Base-by-base conservation (phyloP, 2,888 invertebrate genomes). In the Desoria tigrina region DNA sequence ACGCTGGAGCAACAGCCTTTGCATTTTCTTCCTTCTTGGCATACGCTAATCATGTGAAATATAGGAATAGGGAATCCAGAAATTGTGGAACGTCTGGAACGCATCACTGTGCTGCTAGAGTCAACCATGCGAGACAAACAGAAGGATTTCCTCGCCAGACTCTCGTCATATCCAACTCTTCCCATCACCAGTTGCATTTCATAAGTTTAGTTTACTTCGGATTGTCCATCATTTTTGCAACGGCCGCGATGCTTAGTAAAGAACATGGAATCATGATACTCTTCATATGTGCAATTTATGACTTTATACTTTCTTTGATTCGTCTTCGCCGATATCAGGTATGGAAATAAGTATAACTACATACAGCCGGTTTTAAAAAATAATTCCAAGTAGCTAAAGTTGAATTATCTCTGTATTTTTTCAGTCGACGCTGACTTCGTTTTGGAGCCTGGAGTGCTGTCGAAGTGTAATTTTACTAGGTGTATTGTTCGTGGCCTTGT, bases 221-320 rank as follows among this genome's bases (percentile, higher is more conserved):
- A 16, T 27, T 60, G 61, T 81, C 85, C 71, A 79, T 81, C 69
- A 78, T 83, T 42, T 79, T 89, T 72, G 88, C 92, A 42, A 83
- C 88, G 51, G 88, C 90, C 53, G 92, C 93, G 72, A 90, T 95
- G 82, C 84, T 97, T 76, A 92, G 93, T 83, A 97, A 96, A 83
- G 97, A 97, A 82, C 94, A 94, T 59, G 96, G 95, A 61, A 87
- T 96, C 78, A 94, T 94, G 74, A 93, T 94, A 69, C 83, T 97
- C 77, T 88, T 90, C 64, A 87, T 95, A 71, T 96, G 95, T 82
- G 90, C 90, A 77, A 84, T 91, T 72, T 95, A 92, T 83, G 95
- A 97, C 82, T 83, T 92, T 78, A 82, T 82, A 77, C 82, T 80
- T 72, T 82, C 78, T 75, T 77, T 77, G 59, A 70, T 72, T 45